Conservation (phyloP, 1,140 invertebrate genomes). For the Scaptomyza pallida region DNA sequence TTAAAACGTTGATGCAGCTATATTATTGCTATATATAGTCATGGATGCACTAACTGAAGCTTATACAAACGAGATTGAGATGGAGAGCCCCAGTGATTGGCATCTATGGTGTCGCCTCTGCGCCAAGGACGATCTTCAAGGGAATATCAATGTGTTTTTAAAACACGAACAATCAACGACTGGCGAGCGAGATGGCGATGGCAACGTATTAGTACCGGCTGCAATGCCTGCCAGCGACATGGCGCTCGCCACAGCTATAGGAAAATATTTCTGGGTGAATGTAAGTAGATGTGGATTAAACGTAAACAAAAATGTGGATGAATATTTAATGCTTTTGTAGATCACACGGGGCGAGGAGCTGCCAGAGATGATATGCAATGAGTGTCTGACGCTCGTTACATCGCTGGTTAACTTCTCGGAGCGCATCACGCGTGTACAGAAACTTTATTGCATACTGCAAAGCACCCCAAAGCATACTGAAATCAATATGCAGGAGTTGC, state of each 20-base stretch:
- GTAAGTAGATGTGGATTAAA: conserved; percentile 34
- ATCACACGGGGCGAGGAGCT: conserved; percentile 61
- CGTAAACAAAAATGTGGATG: not conserved
- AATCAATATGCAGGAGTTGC: conserved; percentile 52
- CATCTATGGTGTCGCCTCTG: conserved; percentile 76
- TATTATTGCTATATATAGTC: conserved; percentile 16
- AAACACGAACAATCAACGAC: conserved; percentile 52
- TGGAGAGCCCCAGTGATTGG: conserved; percentile 43
- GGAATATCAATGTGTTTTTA: conserved; percentile 68
- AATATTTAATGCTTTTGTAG: conserved; percentile 21
- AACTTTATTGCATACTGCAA: conserved; percentile 59
- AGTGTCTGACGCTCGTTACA: conserved; percentile 65
- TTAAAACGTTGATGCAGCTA: not conserved
- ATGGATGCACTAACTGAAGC: conserved; percentile 37
- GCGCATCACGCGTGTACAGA: conserved; percentile 65
- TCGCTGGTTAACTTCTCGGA: conserved; percentile 73
- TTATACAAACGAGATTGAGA: conserved; percentile 2
- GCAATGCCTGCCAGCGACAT: conserved; percentile 18
- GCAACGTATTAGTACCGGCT: not conserved
- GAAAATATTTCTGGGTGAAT: conserved; percentile 75
- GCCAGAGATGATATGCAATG: conserved; percentile 67
- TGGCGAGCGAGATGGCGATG: conserved; percentile 14
- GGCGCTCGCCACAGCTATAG: conserved; percentile 63
- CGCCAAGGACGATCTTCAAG: conserved; percentile 66
- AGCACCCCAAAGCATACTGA: conserved; percentile 23